Evolutionary conservation across 2,888 invertebrate species (phyloP).

Genomic region (Anthophora plumipes): DNA sequence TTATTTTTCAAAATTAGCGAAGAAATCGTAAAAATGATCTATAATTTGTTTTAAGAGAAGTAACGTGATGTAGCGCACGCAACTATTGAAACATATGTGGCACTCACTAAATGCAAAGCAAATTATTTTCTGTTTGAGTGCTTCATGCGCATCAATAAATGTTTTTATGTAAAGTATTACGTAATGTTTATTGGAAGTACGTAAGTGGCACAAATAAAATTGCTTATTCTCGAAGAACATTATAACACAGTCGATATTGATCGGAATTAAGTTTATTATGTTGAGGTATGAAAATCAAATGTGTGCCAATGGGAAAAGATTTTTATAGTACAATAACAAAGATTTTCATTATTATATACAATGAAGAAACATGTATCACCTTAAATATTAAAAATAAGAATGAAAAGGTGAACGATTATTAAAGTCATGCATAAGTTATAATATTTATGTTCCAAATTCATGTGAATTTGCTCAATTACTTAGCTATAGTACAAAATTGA

Average conservation of each 20-base stretch:
- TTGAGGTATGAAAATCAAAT: not conserved
- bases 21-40: not conserved
- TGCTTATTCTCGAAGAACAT: not conserved
- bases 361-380: not conserved
- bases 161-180: not conserved
- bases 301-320: not conserved
- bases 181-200: not conserved
- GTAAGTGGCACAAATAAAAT: not conserved
- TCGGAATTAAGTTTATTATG: not conserved
- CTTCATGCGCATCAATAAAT: not conserved
- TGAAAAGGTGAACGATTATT: constrained; percentile 28
- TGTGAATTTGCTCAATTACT: constrained; percentile 31
- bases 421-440: constrained; percentile 46
- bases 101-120: not conserved
- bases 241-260: not conserved
- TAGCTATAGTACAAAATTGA: constrained; percentile 51
- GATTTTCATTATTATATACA: not conserved
- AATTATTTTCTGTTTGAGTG: not conserved
- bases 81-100: not conserved
- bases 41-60: constrained; percentile 81
- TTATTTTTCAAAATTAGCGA: too few relatives aligned
- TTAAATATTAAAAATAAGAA: constrained; percentile 15
- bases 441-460: constrained; percentile 40
- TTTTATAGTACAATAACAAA: not conserved
- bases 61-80: too few relatives aligned